Base-by-base conservation (phyloP, 2,888 invertebrate genomes). In the Halictus quadricinctus region DNA sequence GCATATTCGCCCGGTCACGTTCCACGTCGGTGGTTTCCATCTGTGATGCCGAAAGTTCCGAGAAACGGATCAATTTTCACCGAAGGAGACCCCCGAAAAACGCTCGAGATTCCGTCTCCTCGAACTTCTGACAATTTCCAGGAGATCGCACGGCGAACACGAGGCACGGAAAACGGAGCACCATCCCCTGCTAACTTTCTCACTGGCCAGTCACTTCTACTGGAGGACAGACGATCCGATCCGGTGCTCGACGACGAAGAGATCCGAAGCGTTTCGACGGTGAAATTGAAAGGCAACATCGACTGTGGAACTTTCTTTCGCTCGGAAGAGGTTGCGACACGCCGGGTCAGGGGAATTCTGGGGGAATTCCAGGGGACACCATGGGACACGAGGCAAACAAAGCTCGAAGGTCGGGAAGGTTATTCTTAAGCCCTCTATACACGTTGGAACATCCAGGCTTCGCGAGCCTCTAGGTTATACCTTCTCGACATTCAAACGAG, bases 21-120 rank as follows among this genome's bases (percentile, higher is more conserved):
- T 50, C 21, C 50, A n/a, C 25, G 41, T 69, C 70, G 72, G n/a
- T 10, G 43, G 29, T 70, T 85, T 41, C 77, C 85, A 86, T 85
- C 79, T 85, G 81, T 50, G 79, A 77, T 29, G 66, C 21, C 13
- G 29, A 15, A 73, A 76, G 36, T 72, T 78, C 43, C 46, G 36
- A 58, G 48, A 72, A 50, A 64, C 21, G 3, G 29, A 13, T 21
- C 66, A 13, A 58, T 29, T 13, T 36, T 18, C 25, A 43, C 29
- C n/a, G 7, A 69, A 46, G 69, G 36, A 25, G 41, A 18, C n/a
- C 25, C 3, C 0, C 7, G 15, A 2, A 29, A 29, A n/a, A 48
- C 13, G 1, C 0, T 10, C 66, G 18, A 8, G 18, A 4, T 18
- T 21, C 3, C 25, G 29, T n/a, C 12, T 15, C 64, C 29, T 29